These are phyloP conservation scores for Malaclemys terrapin DNA, from an alignment of 2,113 vertebrate genomes.

Conservation along the genomic window DNA sequence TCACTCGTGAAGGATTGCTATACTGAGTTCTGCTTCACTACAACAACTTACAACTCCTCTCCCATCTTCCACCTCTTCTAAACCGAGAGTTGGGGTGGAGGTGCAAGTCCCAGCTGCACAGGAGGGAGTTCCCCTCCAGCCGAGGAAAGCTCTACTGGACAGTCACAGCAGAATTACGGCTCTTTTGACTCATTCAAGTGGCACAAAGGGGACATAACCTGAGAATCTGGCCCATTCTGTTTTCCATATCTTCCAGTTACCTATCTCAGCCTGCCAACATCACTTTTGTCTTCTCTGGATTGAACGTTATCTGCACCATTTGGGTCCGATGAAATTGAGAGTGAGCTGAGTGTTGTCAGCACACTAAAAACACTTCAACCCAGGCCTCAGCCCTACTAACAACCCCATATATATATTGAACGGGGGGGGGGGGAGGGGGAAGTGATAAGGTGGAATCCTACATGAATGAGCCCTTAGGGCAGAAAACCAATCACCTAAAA, in stretches of 20 bases:
- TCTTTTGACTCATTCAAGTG: not conserved
- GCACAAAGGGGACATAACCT: not conserved
- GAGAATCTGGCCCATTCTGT: not conserved
- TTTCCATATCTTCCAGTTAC: not conserved
- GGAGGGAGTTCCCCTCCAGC: not conserved
- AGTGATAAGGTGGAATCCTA: not conserved
- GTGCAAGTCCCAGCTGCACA: not conserved
- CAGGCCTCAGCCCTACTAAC: not conserved
- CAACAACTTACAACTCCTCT: accelerated
- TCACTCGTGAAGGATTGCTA: accelerated
- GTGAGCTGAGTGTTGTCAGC: not conserved
- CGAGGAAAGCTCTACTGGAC: not conserved
- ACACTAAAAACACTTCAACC: not conserved
- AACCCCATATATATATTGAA: not conserved
- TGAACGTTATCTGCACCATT: not conserved
- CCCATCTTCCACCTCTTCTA: not conserved
- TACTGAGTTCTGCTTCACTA: not conserved
- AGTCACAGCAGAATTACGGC: not conserved
- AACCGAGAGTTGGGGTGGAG: not conserved
- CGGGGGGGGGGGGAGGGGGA: accelerated
- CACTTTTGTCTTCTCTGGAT: not conserved
- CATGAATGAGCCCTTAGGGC: not conserved
- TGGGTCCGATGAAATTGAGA: not conserved
- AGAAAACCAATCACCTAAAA: not conserved
- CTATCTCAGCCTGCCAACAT: not conserved